Percentiles rank a stretch among this genome's conserved stretches.
Evolutionary conservation across 2,797 vertebrate species (phyloP).

Genomic region (Schizothorax lantsangensis): DNA sequence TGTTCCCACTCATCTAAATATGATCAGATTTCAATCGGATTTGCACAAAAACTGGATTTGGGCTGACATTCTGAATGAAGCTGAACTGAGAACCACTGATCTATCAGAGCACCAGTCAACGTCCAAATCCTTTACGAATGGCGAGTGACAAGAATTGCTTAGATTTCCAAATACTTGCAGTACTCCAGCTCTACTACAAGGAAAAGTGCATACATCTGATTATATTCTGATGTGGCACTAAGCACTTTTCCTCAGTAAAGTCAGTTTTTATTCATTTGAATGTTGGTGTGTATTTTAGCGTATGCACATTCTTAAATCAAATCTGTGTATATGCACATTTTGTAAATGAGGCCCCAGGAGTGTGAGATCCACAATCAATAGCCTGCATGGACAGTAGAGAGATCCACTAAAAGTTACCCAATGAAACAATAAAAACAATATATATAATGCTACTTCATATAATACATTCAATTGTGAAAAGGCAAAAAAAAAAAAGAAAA

Average conservation of each 20-base stretch:
- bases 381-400: conserved; percentile 5
- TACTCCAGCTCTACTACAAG: background rate
- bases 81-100: too few species aligned
- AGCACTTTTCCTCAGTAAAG: background rate
- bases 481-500: conserved; percentile 24
- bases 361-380: conserved; percentile 28
- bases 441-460: conserved; percentile 5
- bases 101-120: background rate
- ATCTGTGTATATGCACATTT: background rate
- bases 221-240: background rate
- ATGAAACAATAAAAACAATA: conserved; percentile 8
- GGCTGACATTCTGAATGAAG: too few species aligned
- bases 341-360: background rate
- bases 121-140: background rate
- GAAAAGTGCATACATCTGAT: background rate
- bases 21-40: too few species aligned
- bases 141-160: background rate
- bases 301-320: background rate
- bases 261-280: background rate
- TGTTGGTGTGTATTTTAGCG: background rate
- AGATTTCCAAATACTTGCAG: background rate
- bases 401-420: conserved; percentile 14
- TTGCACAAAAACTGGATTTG: too few species aligned
- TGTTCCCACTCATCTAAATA: too few species aligned
- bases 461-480: conserved; percentile 36